Evolutionary conservation across 2,113 vertebrate species (phyloP).

Genomic region (Anguilla japonica): DNA sequence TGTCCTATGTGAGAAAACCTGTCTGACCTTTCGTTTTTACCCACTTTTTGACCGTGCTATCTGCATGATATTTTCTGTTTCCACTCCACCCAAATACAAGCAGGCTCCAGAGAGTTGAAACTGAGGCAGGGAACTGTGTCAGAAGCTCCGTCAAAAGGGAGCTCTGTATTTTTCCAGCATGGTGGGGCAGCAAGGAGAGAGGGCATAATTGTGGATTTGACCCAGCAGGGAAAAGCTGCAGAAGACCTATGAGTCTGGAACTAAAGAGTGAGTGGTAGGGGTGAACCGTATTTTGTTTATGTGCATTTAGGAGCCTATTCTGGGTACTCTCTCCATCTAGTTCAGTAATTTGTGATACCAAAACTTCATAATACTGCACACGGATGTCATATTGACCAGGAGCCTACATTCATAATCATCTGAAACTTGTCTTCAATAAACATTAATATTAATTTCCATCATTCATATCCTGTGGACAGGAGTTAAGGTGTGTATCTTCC

Average conservation of each 20-base stretch:
- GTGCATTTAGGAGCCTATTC: not conserved
- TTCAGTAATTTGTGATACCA: not conserved
- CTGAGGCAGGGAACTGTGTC: not conserved
- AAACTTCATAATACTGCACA: too few relatives aligned
- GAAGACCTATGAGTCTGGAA: not conserved
- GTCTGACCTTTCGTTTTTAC: constrained; percentile 25
- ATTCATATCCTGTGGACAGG: too few relatives aligned
- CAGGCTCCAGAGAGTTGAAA: not conserved
- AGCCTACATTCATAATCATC: not conserved
- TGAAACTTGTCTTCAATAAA: not conserved
- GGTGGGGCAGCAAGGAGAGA: not conserved
- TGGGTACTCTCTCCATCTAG: not conserved
- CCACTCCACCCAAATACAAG: not conserved
- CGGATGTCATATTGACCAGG: not conserved
- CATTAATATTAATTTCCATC: not conserved
- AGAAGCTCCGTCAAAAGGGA: not conserved
- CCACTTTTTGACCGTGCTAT: not conserved
- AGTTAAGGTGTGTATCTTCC: too few relatives aligned
- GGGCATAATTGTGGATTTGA: too few relatives aligned
- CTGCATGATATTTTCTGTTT: constrained; percentile 14
- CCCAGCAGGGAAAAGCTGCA: too few relatives aligned
- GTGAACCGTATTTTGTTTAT: not conserved
- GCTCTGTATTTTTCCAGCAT: not conserved
- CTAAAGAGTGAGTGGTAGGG: not conserved
- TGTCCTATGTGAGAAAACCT: not conserved